Conservation (phyloP, 2,113 vertebrate genomes). For the Spea bombifrons region DNA sequence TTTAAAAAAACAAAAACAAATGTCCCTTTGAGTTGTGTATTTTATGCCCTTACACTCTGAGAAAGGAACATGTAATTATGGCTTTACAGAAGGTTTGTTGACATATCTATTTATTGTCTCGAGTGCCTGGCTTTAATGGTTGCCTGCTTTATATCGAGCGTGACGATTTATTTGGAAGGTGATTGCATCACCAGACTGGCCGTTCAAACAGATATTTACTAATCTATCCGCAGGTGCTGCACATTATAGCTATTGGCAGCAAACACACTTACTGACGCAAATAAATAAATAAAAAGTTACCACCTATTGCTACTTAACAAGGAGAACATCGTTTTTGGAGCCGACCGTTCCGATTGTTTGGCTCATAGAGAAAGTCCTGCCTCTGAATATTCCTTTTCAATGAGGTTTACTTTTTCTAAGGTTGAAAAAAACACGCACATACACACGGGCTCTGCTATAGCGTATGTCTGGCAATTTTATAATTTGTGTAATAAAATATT, state of each 20-base stretch:
- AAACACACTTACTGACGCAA: neutral
- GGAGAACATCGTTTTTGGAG: too few relatives aligned
- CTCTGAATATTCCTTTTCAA: too few relatives aligned
- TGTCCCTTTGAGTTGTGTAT: neutral
- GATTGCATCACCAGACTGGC: neutral
- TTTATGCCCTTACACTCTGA: neutral
- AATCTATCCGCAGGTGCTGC: neutral
- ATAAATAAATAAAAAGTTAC: too few relatives aligned
- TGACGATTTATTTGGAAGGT: neutral
- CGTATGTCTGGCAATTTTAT: too few relatives aligned
- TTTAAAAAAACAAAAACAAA: neutral
- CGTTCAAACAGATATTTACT: neutral
- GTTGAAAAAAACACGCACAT: too few relatives aligned
- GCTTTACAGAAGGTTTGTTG: slow-evolving; percentile 1
- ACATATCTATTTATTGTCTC: neutral
- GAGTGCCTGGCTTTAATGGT: slow-evolving; percentile 32
- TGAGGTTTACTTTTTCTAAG: too few relatives aligned
- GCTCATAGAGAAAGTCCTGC: too few relatives aligned
- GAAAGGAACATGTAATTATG: slow-evolving; percentile 18
- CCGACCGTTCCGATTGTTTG: too few relatives aligned
- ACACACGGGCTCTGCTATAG: too few relatives aligned
- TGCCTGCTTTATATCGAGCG: neutral
- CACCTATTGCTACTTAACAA: too few relatives aligned
- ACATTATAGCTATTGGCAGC: neutral
- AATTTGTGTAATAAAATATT: too few relatives aligned